Base-by-base conservation (phyloP, 23 tunicate genomes). In the Styela plicata region DNA sequence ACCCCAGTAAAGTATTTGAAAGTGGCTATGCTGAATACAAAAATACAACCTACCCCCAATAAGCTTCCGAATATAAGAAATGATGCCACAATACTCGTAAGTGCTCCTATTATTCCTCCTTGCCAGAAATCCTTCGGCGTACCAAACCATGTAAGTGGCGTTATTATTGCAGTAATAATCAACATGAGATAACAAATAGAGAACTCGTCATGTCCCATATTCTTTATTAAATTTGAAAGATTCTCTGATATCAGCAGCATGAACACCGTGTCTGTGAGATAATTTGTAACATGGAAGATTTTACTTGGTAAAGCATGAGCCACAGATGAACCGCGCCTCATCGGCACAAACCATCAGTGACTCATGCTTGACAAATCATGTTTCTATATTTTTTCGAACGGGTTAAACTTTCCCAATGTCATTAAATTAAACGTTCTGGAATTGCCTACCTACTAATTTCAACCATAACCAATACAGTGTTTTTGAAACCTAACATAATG, bases 81-180 rank as follows among this genome's bases (percentile, higher is more conserved):
- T 20, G 85, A 89, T n/a, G 89, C 98, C 31, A 93, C 31, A 20
- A 86, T 52, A 32, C 90, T 88, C 20, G 98, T 93, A 19, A 44
- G 71, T 7, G 98, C 89, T 2, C 94, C 98, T 3, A 93, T 29
- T 17, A 93, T 62, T 21, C 80, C 98, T 34, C 94, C 90, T 82
- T 85, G 90, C 98, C 98, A 93, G 61, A 93, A 93, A 61, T 93
- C 98, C 64, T 93, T 93, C 3, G 98, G 98, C 0, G 98, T 93
- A 22, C 98, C 98, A 24, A 93, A 84, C 89, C 89, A 93, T 3
- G 98, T 73, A 3, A 93, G 63, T 2, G 98, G 98, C 16, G 64
- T 66, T 3, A 93, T 84, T 32, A 85, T 34, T 21, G 73, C 89
- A 33, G 82, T 84, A 24, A 88, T 74, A 24, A 93, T 88, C 25